Conservation (phyloP, 2,797 vertebrate genomes). For the Peromyscus nudipes region DNA sequence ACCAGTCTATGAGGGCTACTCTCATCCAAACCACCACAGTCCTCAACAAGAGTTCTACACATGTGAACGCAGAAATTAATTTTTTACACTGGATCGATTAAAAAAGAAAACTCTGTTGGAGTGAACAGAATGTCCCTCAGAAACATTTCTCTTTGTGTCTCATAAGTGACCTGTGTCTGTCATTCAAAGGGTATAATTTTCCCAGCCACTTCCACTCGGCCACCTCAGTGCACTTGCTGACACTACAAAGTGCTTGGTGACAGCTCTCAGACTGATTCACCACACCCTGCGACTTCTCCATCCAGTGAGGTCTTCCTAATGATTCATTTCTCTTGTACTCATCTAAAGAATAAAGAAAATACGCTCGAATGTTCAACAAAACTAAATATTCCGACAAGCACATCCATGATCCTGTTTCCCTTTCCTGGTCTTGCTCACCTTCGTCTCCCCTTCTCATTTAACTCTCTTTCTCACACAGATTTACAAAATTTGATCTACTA, state of each 20-base stretch:
- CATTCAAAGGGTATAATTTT: conserved; percentile 59
- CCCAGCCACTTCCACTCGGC: conserved; percentile 28
- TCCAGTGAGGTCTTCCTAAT: neutral
- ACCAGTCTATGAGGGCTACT: neutral
- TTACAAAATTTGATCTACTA: neutral
- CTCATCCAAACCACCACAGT: too few relatives aligned
- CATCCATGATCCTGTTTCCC: neutral
- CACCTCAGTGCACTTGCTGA: conserved; percentile 50
- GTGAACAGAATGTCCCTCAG: conserved; percentile 41
- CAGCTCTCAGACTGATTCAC: neutral
- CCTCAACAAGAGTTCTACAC: conserved; percentile 2
- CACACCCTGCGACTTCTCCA: neutral
- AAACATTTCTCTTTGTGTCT: conserved; percentile 76
- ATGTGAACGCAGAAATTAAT: conserved; percentile 65
- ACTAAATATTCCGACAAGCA: conserved; percentile 8
- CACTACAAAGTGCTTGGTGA: neutral
- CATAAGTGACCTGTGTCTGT: conserved; percentile 70
- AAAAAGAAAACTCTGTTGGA: conserved; percentile 66
- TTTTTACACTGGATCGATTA: conserved; percentile 70
- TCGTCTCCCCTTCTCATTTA: neutral
- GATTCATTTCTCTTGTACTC: neutral
- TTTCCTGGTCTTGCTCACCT: neutral
- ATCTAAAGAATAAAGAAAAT: neutral
- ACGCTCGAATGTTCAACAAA: neutral
- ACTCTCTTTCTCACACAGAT: neutral